A percentile compares a stretch with the other conserved stretches of the same genome.
Conservation (phyloP, 1,140 invertebrate genomes). For the Drosophila obscura region DNA sequence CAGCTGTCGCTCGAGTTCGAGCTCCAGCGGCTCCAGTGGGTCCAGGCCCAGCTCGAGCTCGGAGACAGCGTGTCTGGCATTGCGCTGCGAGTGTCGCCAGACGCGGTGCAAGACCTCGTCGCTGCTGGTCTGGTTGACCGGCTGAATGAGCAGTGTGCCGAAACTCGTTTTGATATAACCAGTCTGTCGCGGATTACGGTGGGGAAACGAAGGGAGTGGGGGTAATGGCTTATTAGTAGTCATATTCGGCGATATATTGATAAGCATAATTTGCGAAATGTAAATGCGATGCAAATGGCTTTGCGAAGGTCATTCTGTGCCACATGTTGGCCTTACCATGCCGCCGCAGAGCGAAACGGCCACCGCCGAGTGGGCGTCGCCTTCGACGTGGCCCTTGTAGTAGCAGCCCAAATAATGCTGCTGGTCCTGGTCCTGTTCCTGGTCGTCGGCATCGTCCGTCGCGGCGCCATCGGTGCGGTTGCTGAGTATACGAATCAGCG, state of each 20-base stretch:
- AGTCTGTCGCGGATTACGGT: conserved; percentile 84
- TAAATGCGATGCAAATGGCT: conserved; percentile 60
- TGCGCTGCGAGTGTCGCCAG: conserved; percentile 74
- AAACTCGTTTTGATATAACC: conserved; percentile 87
- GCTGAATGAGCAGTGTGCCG: conserved; percentile 88
- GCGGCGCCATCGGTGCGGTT: conserved; percentile 84
- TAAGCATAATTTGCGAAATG: conserved; percentile 71
- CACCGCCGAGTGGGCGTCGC: conserved; percentile 87
- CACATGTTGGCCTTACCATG: conserved; percentile 85
- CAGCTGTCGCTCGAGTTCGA: conserved; percentile 12
- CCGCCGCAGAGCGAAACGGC: conserved; percentile 90
- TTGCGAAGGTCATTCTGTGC: conserved; percentile 50
- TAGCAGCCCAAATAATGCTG: conserved; percentile 86
- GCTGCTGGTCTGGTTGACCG: conserved; percentile 84
- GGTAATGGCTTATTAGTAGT: conserved; percentile 60
- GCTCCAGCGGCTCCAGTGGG: conserved; percentile 45
- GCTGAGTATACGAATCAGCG: conserved; percentile 86
- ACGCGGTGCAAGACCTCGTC: conserved; percentile 76
- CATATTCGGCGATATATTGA: conserved; percentile 74
- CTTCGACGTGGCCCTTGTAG: conserved; percentile 88
- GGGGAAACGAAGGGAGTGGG: neutral
- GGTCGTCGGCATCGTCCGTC: conserved; percentile 45
- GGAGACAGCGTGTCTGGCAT: conserved; percentile 79
- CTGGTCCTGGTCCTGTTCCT: conserved; percentile 76
- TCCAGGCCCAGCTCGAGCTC: conserved; percentile 65